Conservation (phyloP, 2,797 vertebrate species). For the Acestrorhynchus altus region DNA sequence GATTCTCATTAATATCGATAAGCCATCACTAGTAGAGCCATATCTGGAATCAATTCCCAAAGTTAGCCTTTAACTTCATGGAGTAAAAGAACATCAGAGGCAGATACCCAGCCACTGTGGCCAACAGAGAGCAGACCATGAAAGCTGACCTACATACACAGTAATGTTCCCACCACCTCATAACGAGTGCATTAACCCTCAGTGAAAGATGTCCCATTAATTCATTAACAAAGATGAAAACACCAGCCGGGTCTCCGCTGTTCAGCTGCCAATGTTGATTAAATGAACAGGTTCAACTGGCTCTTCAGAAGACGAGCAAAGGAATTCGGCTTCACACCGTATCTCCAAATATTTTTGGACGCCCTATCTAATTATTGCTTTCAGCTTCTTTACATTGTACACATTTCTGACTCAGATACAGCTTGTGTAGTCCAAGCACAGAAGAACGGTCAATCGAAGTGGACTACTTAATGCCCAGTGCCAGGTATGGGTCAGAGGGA, state of each 20-base stretch:
- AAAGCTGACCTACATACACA: slow-evolving; percentile 60
- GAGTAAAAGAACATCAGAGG: not conserved
- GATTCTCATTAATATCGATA: no score
- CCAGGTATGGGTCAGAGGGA: no score
- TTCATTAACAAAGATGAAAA: slow-evolving; percentile 3
- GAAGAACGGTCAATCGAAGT: no score
- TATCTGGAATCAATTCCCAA: not conserved
- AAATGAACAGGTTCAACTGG: slow-evolving; percentile 4
- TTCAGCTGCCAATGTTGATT: slow-evolving; percentile 8
- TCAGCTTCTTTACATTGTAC: no score
- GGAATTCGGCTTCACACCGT: not conserved
- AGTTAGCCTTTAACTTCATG: not conserved
- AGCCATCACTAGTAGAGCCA: no score
- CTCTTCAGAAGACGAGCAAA: no score
- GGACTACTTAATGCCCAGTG: no score
- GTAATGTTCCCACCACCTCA: slow-evolving; percentile 44
- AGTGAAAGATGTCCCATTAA: slow-evolving; percentile 44
- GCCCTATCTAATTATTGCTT: no score
- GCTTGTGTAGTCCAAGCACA: no score
- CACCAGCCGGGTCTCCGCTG: not conserved
- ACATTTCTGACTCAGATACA: no score
- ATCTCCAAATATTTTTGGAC: no score
- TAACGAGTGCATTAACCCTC: slow-evolving; percentile 46
- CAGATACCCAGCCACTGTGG: not conserved
- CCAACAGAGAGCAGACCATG: slow-evolving; percentile 15